phyloP scores from a whole-genome alignment of 2,888 invertebrate species.

The Hydroisotoma schaefferi region DNA sequence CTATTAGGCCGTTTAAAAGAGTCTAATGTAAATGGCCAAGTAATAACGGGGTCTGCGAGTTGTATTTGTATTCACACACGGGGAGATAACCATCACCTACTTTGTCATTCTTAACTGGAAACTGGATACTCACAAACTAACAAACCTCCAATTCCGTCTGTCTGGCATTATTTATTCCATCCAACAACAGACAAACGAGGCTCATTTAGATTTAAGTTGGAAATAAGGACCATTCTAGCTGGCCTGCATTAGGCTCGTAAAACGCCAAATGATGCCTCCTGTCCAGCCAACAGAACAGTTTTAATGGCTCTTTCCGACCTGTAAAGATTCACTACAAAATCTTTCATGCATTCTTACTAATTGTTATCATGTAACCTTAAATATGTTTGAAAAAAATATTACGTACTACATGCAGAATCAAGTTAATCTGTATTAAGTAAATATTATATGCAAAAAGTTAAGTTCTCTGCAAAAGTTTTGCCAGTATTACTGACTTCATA shows the following conservation, averaged over 20 bases:
- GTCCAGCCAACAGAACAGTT: background rate
- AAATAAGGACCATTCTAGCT: slow-evolving; percentile 1
- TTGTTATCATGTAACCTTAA: too few species aligned
- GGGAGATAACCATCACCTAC: slow-evolving; percentile 26
- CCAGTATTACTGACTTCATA: too few species aligned
- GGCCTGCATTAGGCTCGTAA: slow-evolving; percentile 6
- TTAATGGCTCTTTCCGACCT: background rate
- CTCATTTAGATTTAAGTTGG: slow-evolving; percentile 9
- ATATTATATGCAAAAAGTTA: too few species aligned
- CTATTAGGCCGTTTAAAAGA: slow-evolving; percentile 5
- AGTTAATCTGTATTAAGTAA: too few species aligned
- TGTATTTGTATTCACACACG: slow-evolving; percentile 20
- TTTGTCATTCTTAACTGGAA: slow-evolving; percentile 23
- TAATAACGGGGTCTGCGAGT: slow-evolving; percentile 27
- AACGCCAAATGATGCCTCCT: background rate
- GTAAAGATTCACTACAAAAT: too few species aligned
- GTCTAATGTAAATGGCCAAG: slow-evolving; percentile 12
- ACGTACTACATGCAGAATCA: too few species aligned
- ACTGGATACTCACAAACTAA: background rate
- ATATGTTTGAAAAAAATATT: too few species aligned
- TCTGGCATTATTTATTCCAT: background rate
- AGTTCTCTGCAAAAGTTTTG: too few species aligned
- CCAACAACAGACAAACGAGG: slow-evolving; percentile 5
- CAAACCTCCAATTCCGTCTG: background rate
- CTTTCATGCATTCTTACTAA: too few species aligned